These are phyloP conservation scores for Loxodonta africana DNA, from an alignment of 2,113 vertebrate species.

Conservation along the genomic window DNA sequence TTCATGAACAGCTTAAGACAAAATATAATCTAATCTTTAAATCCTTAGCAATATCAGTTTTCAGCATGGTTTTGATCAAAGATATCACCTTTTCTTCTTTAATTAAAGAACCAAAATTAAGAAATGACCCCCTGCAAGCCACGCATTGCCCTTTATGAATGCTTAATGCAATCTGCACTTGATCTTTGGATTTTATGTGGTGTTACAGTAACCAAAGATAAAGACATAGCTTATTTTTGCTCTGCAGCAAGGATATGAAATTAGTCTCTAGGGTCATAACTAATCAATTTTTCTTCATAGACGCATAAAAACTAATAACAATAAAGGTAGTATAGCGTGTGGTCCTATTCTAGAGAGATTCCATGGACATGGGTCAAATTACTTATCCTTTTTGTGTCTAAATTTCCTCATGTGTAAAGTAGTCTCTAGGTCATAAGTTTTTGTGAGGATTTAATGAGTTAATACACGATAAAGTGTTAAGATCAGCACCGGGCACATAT, in stretches of 20 bases:
- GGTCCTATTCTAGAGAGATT: background rate
- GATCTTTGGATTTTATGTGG: background rate
- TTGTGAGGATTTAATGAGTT: background rate
- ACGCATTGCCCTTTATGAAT: background rate
- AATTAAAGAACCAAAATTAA: slow-evolving; percentile 65
- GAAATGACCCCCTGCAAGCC: background rate
- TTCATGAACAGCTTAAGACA: slow-evolving; percentile 70
- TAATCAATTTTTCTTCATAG: background rate
- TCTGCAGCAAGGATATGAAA: background rate
- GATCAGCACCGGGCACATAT: background rate
- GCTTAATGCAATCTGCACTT: background rate
- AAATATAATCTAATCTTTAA: slow-evolving; percentile 64
- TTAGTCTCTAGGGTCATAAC: background rate
- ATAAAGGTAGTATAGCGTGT: rapidly evolving
- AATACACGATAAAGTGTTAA: background rate
- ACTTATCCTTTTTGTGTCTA: background rate
- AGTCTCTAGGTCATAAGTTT: background rate
- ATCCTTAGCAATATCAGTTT: slow-evolving; percentile 63
- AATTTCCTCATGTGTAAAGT: background rate
- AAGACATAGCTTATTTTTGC: background rate
- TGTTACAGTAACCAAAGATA: background rate
- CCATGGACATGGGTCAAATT: background rate
- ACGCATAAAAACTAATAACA: background rate
- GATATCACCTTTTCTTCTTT: background rate
- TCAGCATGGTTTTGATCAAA: slow-evolving; percentile 69